phyloP scores from a whole-genome alignment of 2,888 invertebrate genomes.

The Rotaria sp. region DNA sequence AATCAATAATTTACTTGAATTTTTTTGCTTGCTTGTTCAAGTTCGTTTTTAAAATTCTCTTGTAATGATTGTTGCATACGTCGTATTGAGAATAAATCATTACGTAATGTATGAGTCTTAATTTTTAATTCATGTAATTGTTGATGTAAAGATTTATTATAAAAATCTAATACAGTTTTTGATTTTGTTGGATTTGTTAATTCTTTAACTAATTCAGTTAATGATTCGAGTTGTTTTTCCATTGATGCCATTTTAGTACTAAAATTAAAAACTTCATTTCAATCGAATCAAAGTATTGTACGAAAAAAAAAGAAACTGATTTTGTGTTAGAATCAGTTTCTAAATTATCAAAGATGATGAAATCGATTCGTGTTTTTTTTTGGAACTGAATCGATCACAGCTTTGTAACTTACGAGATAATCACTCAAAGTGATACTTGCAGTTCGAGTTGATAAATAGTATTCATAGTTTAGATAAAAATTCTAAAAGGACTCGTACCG shows the following conservation, averaged over 20 bases:
- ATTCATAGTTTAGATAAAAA: too few relatives aligned
- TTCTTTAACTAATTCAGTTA: slow-evolving; percentile 31
- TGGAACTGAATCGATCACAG: too few relatives aligned
- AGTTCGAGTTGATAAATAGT: too few relatives aligned
- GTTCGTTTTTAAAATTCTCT: neutral
- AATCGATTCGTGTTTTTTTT: too few relatives aligned
- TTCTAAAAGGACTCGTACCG: too few relatives aligned
- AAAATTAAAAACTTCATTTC: neutral
- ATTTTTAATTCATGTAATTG: slow-evolving; percentile 23
- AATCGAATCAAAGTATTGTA: too few relatives aligned
- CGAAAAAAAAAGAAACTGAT: too few relatives aligned
- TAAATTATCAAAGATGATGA: too few relatives aligned
- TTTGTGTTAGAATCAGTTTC: too few relatives aligned
- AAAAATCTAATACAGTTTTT: neutral
- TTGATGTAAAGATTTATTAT: neutral
- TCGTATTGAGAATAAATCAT: neutral
- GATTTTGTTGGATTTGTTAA: neutral
- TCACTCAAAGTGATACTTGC: too few relatives aligned
- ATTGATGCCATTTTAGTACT: slow-evolving; percentile 33
- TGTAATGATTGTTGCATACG: slow-evolving; percentile 21
- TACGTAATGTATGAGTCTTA: neutral
- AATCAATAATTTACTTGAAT: neutral
- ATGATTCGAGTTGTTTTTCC: slow-evolving; percentile 36
- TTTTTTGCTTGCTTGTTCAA: neutral
- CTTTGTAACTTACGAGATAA: too few relatives aligned